Evolutionary conservation across 2,888 invertebrate species (phyloP).

Genomic region (Leucophora obtusa): DNA sequence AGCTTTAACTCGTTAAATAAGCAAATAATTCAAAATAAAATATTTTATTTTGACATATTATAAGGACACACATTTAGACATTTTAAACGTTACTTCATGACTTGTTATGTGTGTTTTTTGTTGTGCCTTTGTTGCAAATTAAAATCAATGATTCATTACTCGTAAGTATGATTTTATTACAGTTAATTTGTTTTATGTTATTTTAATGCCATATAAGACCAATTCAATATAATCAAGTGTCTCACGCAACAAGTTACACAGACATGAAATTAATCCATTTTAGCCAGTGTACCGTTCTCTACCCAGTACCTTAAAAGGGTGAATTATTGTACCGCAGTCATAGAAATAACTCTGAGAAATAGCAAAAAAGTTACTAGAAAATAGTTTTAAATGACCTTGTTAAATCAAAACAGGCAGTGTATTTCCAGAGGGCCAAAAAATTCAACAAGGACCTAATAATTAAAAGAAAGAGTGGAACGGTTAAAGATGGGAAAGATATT

Average conservation of each 20-base stretch:
- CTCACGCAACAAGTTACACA: background rate
- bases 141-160: conserved; percentile 60
- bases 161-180: conserved; percentile 61
- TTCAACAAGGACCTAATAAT: too few relatives aligned
- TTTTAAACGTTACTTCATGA: conserved; percentile 48
- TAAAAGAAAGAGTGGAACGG: too few relatives aligned
- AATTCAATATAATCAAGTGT: conserved; percentile 48
- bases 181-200: conserved; percentile 59
- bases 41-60: conserved; percentile 46
- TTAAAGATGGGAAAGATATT: too few relatives aligned
- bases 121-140: conserved; percentile 40
- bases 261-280: background rate
- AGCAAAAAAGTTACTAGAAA: too few relatives aligned
- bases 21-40: conserved; percentile 38
- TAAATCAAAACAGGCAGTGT: too few relatives aligned
- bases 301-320: too few relatives aligned
- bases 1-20: conserved; percentile 11
- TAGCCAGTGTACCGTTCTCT: too few relatives aligned
- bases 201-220: conserved; percentile 63
- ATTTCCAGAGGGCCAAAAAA: too few relatives aligned
- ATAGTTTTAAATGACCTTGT: too few relatives aligned
- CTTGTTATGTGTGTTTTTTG: conserved; percentile 31
- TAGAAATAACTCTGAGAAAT: too few relatives aligned
- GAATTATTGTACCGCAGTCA: too few relatives aligned
- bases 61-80: conserved; percentile 52